Evolutionary conservation across 2,113 vertebrate species (phyloP).

Genomic region (Ageneiosus marmoratus): DNA sequence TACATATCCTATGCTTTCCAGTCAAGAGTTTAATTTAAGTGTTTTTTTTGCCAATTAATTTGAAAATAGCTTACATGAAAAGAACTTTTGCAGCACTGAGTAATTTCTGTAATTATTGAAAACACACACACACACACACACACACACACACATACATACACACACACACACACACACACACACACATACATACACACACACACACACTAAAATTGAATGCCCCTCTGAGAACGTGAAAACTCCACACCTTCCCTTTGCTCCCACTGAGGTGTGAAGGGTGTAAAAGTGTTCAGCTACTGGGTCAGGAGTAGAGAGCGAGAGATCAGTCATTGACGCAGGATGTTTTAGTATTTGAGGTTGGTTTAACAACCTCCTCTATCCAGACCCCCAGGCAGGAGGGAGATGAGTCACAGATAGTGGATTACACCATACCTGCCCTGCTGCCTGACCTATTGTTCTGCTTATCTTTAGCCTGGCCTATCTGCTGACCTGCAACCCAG

Average conservation of each 20-base stretch:
- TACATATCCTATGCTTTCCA: too few relatives aligned
- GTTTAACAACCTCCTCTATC: constrained; percentile 79
- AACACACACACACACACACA: not conserved
- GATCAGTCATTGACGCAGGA: constrained; percentile 69
- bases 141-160: not conserved
- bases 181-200: not conserved
- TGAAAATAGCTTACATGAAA: too few relatives aligned
- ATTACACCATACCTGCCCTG: constrained; percentile 63
- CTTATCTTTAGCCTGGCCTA: constrained; percentile 70
- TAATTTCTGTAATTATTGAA: too few relatives aligned
- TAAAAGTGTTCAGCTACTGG: constrained; percentile 48
- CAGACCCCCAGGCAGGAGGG: constrained; percentile 66
- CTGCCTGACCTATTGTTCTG: constrained; percentile 66
- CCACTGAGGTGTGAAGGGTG: constrained; percentile 63
- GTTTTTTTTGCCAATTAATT: not conserved
- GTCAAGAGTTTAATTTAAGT: not conserved
- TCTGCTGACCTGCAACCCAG: constrained; percentile 61
- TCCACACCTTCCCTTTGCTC: constrained; percentile 44
- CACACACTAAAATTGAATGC: constrained; percentile 29
- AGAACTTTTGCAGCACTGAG: too few relatives aligned
- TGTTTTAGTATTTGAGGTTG: constrained; percentile 78
- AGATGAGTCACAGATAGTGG: constrained; percentile 74
- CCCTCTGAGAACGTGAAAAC: not conserved
- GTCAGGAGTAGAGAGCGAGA: constrained; percentile 7
- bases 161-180: not conserved